Conservation (phyloP, 2,797 vertebrate species). For the Myotis findleyi region DNA sequence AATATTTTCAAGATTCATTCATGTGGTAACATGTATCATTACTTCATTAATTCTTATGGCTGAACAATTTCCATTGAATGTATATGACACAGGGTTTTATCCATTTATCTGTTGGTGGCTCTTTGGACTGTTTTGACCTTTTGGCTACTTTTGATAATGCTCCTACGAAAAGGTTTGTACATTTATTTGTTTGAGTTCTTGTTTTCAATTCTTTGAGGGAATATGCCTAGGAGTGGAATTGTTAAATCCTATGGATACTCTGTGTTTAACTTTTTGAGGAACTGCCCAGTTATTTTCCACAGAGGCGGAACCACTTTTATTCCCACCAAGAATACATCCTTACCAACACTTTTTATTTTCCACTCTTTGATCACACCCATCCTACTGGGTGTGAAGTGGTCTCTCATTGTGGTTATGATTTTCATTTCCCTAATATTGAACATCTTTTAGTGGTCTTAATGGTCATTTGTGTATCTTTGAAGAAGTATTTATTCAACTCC, state of each 20-base stretch:
- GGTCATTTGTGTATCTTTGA: background rate
- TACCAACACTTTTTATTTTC: background rate
- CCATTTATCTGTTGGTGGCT: background rate
- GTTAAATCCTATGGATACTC: background rate
- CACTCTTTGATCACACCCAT: background rate
- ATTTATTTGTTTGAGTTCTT: background rate
- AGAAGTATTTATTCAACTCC: background rate
- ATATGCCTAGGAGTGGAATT: background rate
- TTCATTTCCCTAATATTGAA: background rate
- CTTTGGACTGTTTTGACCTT: background rate
- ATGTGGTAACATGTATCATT: background rate
- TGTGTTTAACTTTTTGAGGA: background rate
- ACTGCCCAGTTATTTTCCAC: background rate
- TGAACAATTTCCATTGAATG: background rate
- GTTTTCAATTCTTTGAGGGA: background rate
- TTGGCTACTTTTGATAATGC: background rate
- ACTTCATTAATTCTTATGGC: background rate
- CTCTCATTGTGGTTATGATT: background rate
- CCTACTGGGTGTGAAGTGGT: background rate
- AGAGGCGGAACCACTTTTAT: background rate
- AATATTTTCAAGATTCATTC: background rate
- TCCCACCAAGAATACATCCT: background rate
- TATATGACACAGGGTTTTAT: background rate
- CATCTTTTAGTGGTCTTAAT: background rate
- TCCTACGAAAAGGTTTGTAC: background rate